Percentiles rank a stretch among this genome's conserved stretches.
phyloP scores from a whole-genome alignment of 2,888 invertebrate genomes.

The Drosophila putrida region DNA sequence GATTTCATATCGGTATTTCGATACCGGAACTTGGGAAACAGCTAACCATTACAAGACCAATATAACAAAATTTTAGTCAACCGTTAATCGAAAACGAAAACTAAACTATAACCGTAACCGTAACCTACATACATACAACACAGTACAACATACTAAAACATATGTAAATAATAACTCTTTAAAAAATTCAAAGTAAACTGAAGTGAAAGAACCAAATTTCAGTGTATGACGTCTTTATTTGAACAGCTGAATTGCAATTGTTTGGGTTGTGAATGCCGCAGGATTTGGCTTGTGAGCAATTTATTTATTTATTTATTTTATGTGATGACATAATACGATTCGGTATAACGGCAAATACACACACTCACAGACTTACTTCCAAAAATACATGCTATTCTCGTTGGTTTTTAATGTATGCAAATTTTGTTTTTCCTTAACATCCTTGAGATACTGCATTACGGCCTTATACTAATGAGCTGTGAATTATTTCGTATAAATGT shows the following conservation, averaged over 20 bases:
- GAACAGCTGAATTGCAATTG: conserved; percentile 36
- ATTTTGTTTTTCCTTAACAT: conserved; percentile 33
- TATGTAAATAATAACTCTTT: too few species aligned
- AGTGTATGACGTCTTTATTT: conserved; percentile 3
- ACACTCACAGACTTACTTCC: conserved; percentile 2
- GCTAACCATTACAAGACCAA: too few species aligned
- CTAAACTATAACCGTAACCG: too few species aligned
- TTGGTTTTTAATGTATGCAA: conserved; percentile 46
- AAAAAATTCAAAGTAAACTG: too few species aligned
- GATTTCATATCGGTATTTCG: too few species aligned
- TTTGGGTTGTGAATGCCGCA: conserved; percentile 28
- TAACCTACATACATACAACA: too few species aligned
- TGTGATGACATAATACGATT: conserved; percentile 36
- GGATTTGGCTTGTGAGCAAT: conserved; percentile 22
- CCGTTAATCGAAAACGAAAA: too few species aligned
- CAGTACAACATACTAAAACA: too few species aligned
- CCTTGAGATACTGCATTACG: conserved; percentile 19
- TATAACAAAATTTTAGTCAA: too few species aligned
- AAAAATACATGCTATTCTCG: background rate
- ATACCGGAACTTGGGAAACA: too few species aligned
- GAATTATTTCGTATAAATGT: conserved; percentile 35
- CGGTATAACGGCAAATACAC: conserved; percentile 26
- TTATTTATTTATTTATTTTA: conserved; percentile 51
- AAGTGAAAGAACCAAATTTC: background rate
- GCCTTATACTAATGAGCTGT: conserved; percentile 23